Evolutionary conservation across 2,888 invertebrate genomes (phyloP).

Genomic region (Dasypolia templi): DNA sequence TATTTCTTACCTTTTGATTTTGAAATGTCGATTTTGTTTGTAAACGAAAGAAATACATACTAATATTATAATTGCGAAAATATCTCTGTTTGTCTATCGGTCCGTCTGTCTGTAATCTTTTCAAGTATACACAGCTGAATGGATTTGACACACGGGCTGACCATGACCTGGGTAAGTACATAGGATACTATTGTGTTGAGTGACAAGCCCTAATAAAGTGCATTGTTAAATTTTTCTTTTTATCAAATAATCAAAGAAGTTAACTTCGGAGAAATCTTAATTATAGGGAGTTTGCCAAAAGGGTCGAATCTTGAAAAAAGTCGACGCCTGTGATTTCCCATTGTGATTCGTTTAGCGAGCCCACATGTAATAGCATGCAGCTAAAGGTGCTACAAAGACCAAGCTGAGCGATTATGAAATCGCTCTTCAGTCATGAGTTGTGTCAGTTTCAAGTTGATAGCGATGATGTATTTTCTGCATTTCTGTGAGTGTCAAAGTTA

Average conservation of each 20-base stretch:
- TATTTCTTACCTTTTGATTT: background rate
- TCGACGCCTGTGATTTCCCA: constrained; percentile 41
- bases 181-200: background rate
- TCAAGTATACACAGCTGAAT: no score
- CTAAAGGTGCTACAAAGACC: constrained; percentile 20
- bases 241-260: constrained; percentile 20
- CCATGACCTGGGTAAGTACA: background rate
- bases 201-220: constrained; percentile 17
- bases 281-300: constrained; percentile 46
- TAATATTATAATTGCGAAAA: no score
- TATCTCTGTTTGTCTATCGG: no score
- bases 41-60: background rate
- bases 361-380: constrained; percentile 43
- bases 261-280: constrained; percentile 47
- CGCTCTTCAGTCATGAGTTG: background rate
- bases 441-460: background rate
- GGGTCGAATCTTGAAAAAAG: constrained; percentile 40
- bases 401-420: constrained; percentile 27
- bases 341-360: constrained; percentile 67
- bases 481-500: background rate
- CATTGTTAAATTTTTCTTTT: constrained; percentile 19
- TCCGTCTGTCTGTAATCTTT: no score
- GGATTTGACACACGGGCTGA: background rate
- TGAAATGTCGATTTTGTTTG: background rate
- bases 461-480: background rate